Evolutionary conservation across 2,888 invertebrate species (phyloP), one percentile per base, ranked within the genome.

Genomic region (Platypus cylindrus): DNA sequence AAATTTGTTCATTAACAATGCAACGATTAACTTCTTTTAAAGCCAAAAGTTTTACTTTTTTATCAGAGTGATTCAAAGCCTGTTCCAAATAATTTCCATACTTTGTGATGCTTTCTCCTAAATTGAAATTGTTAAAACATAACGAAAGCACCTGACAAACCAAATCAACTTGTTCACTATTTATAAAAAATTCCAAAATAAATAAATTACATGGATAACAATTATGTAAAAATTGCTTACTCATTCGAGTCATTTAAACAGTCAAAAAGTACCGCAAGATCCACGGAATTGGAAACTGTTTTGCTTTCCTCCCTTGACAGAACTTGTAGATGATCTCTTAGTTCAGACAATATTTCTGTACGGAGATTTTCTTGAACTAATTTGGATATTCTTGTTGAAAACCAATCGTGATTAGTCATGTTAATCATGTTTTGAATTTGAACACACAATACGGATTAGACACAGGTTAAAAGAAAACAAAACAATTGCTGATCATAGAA

Each of bases 101-200:
- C 34, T 69, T 66, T 46, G 63, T 66, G 2, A 76, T 62, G 17
- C 73, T 65, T 45, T 73, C 70, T n/a, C 69, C 70, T 29, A 75
- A 58, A 36, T 65, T 65, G 45, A 81, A 63, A 47, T 73, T 73
- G 7, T 71, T 65, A 55, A 85, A 68, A 49, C 78, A 71, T 38
- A 70, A 58, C 26, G 70, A 64, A 22, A 82, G 58, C 3, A 81
- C 71, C 49, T 78, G 75, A 52, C 75, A 75, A 12, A 76, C 71
- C 36, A 75, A 50, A 46, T 71, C 67, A 3, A 73, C 60, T 50
- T 75, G 71, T 38, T 71, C 65, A 43, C 77, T 75, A 7, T 31
- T 36, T 22, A 25, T n/a, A 20, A 18, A 15, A 17, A 16, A 16
- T 29, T n/a, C n/a, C n/a, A n/a, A 12, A 20, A 20, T 17, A 15